Evolutionary conservation across 2,113 vertebrate species (phyloP).

Genomic region (Patagioenas fasciata): DNA sequence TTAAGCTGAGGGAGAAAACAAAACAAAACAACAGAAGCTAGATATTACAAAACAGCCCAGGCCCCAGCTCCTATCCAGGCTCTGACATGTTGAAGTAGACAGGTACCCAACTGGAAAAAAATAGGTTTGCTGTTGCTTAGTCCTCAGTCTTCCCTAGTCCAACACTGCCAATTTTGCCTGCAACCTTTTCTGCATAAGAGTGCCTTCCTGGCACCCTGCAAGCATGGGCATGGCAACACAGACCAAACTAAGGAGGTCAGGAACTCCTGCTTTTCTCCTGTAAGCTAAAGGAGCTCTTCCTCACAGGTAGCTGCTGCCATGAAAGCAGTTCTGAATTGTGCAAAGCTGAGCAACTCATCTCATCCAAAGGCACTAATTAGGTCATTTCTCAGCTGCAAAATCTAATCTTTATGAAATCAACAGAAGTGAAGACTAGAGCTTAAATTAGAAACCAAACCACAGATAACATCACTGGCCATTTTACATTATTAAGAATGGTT

Average conservation of each 20-base stretch:
- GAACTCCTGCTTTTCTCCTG: background rate
- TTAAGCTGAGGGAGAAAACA: background rate
- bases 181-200: background rate
- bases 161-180: background rate
- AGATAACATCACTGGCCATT: background rate
- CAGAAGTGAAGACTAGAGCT: background rate
- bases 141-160: background rate
- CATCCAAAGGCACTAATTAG: background rate
- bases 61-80: background rate
- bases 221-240: fast-evolving
- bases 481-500: background rate
- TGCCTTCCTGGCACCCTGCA: background rate
- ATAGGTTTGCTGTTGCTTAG: background rate
- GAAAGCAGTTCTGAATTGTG: background rate
- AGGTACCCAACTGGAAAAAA: background rate
- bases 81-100: background rate
- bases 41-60: background rate
- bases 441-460: conserved; percentile 27
- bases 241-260: background rate
- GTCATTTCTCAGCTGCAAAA: conserved; percentile 12
- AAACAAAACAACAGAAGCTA: background rate
- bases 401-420: conserved; percentile 26
- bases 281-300: background rate
- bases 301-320: background rate
- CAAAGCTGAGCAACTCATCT: background rate